Percentiles rank a stretch among this genome's conserved stretches.
phyloP scores from a whole-genome alignment of 2,888 invertebrate genomes.

The Lithosia quadra region DNA sequence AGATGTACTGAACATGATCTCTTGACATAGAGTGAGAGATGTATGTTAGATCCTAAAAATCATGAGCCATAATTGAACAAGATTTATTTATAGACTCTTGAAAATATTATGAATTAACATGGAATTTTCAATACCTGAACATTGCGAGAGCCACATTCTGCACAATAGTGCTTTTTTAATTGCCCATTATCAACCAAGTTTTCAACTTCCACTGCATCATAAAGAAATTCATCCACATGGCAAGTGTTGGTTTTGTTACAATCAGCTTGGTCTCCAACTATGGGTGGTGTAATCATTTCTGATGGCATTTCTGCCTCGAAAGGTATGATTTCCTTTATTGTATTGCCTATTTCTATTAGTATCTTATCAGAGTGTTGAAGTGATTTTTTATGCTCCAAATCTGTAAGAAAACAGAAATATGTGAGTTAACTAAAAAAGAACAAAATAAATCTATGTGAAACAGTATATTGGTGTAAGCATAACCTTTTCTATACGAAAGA shows the following conservation, averaged over 20 bases:
- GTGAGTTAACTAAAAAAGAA: background rate
- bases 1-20: conserved; percentile 87
- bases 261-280: conserved; percentile 82
- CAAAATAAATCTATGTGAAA: background rate
- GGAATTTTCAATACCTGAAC: conserved; percentile 57
- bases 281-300: conserved; percentile 76
- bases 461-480: background rate
- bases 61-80: background rate
- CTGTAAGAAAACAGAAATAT: conserved; percentile 55
- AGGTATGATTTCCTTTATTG: conserved; percentile 73
- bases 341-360: conserved; percentile 69
- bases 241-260: conserved; percentile 84
- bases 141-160: conserved; percentile 75
- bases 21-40: conserved; percentile 90
- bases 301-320: conserved; percentile 75
- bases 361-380: conserved; percentile 64
- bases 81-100: background rate
- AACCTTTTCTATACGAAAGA: conserved; percentile 74
- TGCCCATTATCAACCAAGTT: conserved; percentile 69
- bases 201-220: conserved; percentile 88
- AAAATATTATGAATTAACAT: background rate
- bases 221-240: conserved; percentile 91
- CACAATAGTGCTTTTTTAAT: conserved; percentile 72
- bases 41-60: conserved; percentile 82
- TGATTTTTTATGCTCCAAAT: conserved; percentile 66